phyloP scores from a whole-genome alignment of 2,888 invertebrate species.

The Drosophila setosimentum region DNA sequence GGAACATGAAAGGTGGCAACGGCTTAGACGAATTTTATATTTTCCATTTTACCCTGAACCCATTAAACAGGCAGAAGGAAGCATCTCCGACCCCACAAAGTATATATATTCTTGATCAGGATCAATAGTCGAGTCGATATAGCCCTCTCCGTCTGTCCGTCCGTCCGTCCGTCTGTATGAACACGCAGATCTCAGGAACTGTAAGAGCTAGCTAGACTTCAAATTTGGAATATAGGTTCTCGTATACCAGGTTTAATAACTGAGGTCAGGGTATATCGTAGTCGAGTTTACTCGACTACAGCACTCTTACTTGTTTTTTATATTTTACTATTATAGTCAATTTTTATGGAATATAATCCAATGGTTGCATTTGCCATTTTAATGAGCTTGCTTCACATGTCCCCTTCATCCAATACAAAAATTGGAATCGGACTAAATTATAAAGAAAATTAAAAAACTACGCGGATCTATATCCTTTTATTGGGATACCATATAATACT shows the following conservation, averaged over 20 bases:
- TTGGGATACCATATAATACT: slow-evolving; percentile 7
- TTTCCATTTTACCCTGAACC: neutral
- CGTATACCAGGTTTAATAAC: too few species aligned
- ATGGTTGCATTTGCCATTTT: slow-evolving; percentile 65
- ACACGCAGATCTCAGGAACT: too few species aligned
- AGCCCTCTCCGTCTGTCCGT: too few species aligned
- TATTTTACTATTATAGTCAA: slow-evolving; percentile 38
- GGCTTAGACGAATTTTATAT: slow-evolving; percentile 34
- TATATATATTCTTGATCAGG: too few species aligned
- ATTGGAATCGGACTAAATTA: neutral
- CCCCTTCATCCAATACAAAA: neutral
- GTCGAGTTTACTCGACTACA: too few species aligned
- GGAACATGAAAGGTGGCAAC: slow-evolving; percentile 17
- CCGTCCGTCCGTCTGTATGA: too few species aligned
- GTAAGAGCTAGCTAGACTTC: too few species aligned
- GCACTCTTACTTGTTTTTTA: neutral
- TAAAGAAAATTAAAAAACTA: slow-evolving; percentile 1
- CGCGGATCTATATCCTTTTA: slow-evolving; percentile 16
- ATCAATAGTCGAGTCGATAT: too few species aligned
- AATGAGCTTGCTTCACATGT: slow-evolving; percentile 71
- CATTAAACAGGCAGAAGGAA: too few species aligned
- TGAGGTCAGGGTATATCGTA: too few species aligned
- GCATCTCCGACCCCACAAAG: too few species aligned
- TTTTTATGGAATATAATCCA: slow-evolving; percentile 63
- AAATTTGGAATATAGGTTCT: too few species aligned